These are phyloP conservation scores for Bombyx mandarina DNA, from an alignment of 1,140 invertebrate genomes.

Conservation along the genomic window DNA sequence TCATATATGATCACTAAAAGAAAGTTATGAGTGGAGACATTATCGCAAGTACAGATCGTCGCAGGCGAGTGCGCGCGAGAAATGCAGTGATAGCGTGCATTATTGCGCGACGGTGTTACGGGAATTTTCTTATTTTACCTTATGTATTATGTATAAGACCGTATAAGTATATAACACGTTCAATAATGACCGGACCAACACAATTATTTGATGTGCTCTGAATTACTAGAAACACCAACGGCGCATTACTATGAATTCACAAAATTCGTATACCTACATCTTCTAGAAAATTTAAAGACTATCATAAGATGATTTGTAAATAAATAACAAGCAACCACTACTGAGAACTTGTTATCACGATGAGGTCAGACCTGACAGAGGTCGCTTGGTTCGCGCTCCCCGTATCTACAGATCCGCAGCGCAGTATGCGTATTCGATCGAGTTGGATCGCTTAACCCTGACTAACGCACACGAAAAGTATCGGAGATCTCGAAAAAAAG, in stretches of 20 bases:
- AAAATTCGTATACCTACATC: too few species aligned
- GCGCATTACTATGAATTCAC: too few species aligned
- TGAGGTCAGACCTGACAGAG: conserved; percentile 35
- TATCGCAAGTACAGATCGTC: conserved; percentile 33
- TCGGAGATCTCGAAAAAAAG: too few species aligned
- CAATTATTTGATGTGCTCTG: too few species aligned
- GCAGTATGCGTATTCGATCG: background rate
- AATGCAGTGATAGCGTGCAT: conserved; percentile 50
- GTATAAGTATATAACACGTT: background rate
- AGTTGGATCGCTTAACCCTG: conserved; percentile 12
- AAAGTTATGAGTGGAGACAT: conserved; percentile 48
- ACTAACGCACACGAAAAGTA: background rate
- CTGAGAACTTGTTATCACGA: conserved; percentile 23
- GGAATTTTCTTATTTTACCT: conserved; percentile 54
- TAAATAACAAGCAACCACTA: conserved; percentile 3
- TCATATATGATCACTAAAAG: conserved; percentile 20
- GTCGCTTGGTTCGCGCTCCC: conserved; percentile 18
- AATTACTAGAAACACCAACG: too few species aligned
- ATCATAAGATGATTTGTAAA: conserved; percentile 7
- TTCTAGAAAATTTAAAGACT: background rate
- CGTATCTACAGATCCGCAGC: background rate
- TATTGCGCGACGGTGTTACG: conserved; percentile 20
- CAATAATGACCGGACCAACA: too few species aligned
- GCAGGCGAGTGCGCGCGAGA: conserved; percentile 41
- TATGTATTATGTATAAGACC: conserved; percentile 49